phyloP scores from a whole-genome alignment of 2,113 vertebrate species.

The Xiphophorus hellerii region DNA sequence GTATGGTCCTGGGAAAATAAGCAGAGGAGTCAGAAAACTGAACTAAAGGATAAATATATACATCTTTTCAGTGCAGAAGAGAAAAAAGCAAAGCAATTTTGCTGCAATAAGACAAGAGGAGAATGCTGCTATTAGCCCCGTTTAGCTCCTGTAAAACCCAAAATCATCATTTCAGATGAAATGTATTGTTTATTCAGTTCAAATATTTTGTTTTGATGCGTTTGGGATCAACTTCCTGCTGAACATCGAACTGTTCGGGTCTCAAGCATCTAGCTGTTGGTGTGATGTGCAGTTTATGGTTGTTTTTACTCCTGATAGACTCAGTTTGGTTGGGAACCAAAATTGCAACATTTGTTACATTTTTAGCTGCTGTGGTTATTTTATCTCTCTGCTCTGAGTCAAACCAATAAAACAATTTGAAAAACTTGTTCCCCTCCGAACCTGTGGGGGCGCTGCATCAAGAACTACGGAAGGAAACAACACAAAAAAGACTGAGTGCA shows the following conservation, averaged over 20 bases:
- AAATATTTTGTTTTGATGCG: neutral
- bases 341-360: too few species aligned
- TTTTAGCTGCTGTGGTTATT: too few species aligned
- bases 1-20: neutral
- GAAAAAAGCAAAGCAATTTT: neutral
- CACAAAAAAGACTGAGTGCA: too few species aligned
- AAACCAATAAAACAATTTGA: too few species aligned
- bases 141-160: too few species aligned
- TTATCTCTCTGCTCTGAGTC: too few species aligned
- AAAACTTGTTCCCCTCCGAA: too few species aligned
- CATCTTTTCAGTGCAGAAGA: neutral
- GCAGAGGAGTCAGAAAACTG: neutral
- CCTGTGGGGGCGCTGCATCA: too few species aligned
- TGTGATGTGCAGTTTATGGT: neutral
- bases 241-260: neutral
- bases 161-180: neutral
- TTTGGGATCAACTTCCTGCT: neutral
- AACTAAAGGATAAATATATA: neutral
- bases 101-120: neutral
- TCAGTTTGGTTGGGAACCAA: too few species aligned
- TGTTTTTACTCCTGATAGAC: too few species aligned
- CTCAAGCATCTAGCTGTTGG: neutral
- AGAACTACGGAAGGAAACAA: too few species aligned
- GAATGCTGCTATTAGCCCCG: too few species aligned
- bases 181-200: neutral